Conservation (phyloP, 1,140 invertebrate species). For the Ctenoplectra terminalis region DNA sequence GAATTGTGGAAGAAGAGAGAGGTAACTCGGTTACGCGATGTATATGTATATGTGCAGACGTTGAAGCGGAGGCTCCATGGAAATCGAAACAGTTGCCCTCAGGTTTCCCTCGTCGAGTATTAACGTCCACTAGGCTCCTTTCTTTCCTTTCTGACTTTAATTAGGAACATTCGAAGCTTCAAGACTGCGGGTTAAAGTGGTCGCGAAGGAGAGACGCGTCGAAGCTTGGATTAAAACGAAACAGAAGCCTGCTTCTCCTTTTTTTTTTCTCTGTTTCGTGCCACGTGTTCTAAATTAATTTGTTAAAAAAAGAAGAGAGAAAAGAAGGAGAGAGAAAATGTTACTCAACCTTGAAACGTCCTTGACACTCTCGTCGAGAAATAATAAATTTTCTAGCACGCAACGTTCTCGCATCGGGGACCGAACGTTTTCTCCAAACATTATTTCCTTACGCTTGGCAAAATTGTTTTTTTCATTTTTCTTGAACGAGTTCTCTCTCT, state of each 20-base stretch:
- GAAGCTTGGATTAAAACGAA: background rate
- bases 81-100: background rate
- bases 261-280: background rate
- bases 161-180: background rate
- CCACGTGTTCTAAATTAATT: background rate
- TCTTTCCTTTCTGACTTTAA: background rate
- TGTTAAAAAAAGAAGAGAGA: background rate
- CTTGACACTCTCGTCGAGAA: constrained; percentile 18
- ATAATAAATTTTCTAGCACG: constrained; percentile 6
- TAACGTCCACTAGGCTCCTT: background rate
- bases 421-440: background rate
- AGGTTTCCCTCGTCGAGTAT: background rate
- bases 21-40: background rate
- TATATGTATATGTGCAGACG: background rate
- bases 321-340: background rate
- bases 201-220: no score
- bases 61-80: background rate
- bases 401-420: constrained; percentile 11
- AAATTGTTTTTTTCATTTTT: background rate
- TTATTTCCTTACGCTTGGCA: background rate
- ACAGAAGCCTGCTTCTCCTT: background rate
- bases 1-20: background rate
- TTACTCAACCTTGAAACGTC: background rate
- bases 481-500: no score
- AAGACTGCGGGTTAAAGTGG: background rate